phyloP scores from a whole-genome alignment of 2,113 vertebrate species.

The Gorsachius goisagi region DNA sequence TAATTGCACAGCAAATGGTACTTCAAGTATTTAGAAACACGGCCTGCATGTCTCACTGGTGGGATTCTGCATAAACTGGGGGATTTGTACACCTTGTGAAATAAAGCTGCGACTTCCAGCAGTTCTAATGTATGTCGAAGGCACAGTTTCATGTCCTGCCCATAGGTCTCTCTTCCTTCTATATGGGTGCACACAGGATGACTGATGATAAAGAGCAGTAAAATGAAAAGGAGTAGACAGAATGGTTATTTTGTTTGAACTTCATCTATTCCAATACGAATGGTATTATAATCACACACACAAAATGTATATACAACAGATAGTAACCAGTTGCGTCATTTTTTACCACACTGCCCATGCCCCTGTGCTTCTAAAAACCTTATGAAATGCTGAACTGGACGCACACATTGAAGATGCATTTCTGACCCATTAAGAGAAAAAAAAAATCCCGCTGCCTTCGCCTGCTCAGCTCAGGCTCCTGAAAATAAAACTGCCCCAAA shows the following conservation, averaged over 20 bases:
- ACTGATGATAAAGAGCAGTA: neutral
- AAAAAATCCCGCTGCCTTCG: neutral
- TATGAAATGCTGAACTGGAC: neutral
- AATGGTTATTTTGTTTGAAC: neutral
- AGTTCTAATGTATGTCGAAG: slow-evolving; percentile 4
- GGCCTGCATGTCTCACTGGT: neutral
- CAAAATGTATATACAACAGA: neutral
- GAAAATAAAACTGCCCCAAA: neutral
- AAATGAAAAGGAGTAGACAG: neutral
- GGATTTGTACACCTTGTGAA: slow-evolving; percentile 1
- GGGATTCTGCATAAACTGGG: neutral
- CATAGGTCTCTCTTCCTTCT: neutral
- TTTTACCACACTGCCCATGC: neutral
- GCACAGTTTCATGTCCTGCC: slow-evolving; percentile 48
- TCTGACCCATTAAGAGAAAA: neutral
- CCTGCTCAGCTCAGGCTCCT: neutral
- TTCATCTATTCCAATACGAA: neutral
- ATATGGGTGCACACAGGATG: neutral
- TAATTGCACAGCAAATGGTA: slow-evolving; percentile 15
- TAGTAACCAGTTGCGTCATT: neutral
- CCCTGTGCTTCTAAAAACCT: neutral
- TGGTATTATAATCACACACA: neutral
- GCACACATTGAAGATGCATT: neutral
- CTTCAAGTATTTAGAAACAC: slow-evolving; percentile 41
- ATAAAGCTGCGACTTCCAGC: neutral